A percentile compares a stretch with the other conserved stretches of the same genome.
Evolutionary conservation across 1,140 invertebrate genomes (phyloP).

Genomic region (Meloidogyne chitwoodi): DNA sequence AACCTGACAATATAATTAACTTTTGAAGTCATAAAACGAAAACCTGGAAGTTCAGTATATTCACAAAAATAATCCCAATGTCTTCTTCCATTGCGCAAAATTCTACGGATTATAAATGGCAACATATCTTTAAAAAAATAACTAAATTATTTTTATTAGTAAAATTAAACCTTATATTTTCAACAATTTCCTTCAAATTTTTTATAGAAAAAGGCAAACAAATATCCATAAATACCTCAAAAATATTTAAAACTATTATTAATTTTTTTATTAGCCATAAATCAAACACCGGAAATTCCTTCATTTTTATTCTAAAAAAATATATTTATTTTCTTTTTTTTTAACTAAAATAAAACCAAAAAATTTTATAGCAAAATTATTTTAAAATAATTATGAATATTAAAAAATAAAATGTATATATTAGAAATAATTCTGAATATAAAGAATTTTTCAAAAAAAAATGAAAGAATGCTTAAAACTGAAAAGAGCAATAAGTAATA

Average conservation of each 20-base stretch:
- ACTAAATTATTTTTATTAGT: not conserved
- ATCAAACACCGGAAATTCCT: too few species aligned
- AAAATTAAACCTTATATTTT: not conserved
- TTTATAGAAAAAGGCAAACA: too few species aligned
- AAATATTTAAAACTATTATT: too few species aligned
- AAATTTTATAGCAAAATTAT: too few species aligned
- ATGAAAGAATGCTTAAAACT: not conserved
- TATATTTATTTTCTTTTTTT: not conserved
- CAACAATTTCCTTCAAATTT: not conserved
- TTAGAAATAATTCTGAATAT: not conserved
- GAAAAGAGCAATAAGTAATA: too few species aligned
- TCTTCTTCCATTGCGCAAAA: not conserved
- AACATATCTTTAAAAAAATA: not conserved
- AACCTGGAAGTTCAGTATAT: slow-evolving; percentile 38
- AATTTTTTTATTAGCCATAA: too few species aligned
- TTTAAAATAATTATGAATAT: too few species aligned
- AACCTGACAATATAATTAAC: slow-evolving; percentile 13
- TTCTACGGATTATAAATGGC: not conserved
- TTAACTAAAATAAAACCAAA: too few species aligned
- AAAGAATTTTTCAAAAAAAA: not conserved
- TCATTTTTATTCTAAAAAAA: not conserved
- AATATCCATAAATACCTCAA: too few species aligned
- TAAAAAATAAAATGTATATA: too few species aligned
- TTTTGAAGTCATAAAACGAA: slow-evolving; percentile 32
- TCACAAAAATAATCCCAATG: slow-evolving; percentile 37